These are phyloP conservation scores for Scaeva pyrastri DNA, from an alignment of 2,888 invertebrate genomes.

Conservation along the genomic window DNA sequence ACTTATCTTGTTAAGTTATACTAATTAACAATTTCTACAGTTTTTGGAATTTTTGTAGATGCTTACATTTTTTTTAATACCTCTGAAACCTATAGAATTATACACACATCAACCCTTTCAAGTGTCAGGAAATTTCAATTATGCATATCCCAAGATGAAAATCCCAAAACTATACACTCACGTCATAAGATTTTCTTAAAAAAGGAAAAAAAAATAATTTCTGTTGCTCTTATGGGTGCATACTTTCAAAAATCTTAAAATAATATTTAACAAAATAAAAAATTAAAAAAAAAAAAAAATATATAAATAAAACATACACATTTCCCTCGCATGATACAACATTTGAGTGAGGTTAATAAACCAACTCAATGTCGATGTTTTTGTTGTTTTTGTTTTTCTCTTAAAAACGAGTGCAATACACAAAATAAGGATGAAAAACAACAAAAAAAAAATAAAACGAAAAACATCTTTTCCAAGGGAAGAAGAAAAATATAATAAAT, in stretches of 20 bases:
- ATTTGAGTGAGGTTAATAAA: conserved; percentile 69
- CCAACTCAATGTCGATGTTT: conserved; percentile 73
- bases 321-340: conserved; percentile 21
- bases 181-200: neutral
- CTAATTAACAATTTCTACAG: too few relatives aligned
- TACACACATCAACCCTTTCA: conserved; percentile 17
- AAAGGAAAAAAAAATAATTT: neutral
- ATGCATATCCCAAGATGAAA: conserved; percentile 16
- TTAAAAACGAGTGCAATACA: conserved; percentile 45
- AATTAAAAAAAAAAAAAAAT: conserved; percentile 34
- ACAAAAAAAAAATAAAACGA: conserved; percentile 23
- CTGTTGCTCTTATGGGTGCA: neutral
- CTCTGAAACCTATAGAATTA: neutral
- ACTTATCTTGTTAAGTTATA: too few relatives aligned
- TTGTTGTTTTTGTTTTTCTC: neutral
- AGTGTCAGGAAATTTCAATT: conserved; percentile 14
- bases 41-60: neutral
- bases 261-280: conserved; percentile 42
- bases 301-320: conserved; percentile 17
- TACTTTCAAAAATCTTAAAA: conserved; percentile 56
- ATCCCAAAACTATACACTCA: conserved; percentile 20
- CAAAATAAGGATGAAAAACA: conserved; percentile 30
- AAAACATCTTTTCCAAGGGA: conserved; percentile 57
- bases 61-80: too few relatives aligned
- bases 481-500: conserved; percentile 73